Evolutionary conservation across 1,140 invertebrate species (phyloP).

Genomic region (Euura lappo): DNA sequence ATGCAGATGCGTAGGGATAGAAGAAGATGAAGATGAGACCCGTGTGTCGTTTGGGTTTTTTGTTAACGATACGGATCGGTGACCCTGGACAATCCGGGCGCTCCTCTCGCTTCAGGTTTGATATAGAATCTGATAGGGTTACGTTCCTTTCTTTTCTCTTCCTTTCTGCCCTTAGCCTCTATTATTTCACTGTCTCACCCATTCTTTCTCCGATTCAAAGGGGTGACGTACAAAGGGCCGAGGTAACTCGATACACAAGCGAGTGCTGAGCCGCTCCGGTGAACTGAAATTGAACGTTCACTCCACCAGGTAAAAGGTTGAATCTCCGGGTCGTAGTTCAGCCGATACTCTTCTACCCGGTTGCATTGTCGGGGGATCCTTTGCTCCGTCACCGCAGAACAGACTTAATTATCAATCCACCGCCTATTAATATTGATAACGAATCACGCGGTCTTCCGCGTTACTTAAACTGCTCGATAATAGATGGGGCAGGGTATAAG

Average conservation of each 20-base stretch:
- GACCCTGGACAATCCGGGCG: background rate
- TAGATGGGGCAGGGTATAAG: too few relatives aligned
- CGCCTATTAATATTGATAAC: background rate
- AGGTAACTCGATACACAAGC: background rate
- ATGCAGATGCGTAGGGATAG: background rate
- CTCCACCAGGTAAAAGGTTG: background rate
- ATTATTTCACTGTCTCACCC: background rate
- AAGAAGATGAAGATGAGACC: background rate
- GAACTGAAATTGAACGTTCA: conserved; percentile 4
- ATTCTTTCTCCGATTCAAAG: conserved; percentile 1
- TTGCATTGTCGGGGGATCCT: background rate
- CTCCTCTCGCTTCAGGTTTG: background rate
- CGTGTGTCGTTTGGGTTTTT: background rate
- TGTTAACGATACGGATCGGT: background rate
- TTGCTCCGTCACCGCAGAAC: background rate
- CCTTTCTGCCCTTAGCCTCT: background rate
- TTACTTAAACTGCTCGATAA: too few relatives aligned
- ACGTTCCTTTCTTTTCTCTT: background rate
- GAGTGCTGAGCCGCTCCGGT: background rate
- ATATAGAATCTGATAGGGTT: conserved; percentile 5
- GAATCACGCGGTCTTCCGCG: background rate
- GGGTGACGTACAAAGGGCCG: conserved; percentile 6
- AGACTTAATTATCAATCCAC: background rate
- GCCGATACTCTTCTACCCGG: background rate
- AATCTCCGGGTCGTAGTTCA: conserved; percentile 4